A percentile compares a stretch with the other conserved stretches of the same genome.
Conservation (phyloP, 2,113 vertebrate species). For the Pundamilia nyererei region DNA sequence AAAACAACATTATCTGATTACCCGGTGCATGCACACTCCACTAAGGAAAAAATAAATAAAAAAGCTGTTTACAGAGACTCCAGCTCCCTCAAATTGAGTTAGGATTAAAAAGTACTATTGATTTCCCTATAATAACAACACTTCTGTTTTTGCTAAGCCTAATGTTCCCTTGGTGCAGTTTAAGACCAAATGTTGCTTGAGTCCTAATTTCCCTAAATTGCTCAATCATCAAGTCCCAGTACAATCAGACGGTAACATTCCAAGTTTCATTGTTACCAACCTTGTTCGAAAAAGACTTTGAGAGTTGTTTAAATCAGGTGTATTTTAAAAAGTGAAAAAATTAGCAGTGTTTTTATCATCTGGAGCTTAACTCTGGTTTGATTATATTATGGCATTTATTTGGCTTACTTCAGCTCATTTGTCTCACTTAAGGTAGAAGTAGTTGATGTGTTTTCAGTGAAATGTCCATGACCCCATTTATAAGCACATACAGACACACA, state of each 20-base stretch:
- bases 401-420: background rate
- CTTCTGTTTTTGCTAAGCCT: background rate
- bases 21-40: background rate
- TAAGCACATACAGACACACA: background rate
- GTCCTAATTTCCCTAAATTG: background rate
- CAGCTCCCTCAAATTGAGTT: background rate
- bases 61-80: background rate
- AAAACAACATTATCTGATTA: background rate
- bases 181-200: background rate
- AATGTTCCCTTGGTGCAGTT: background rate
- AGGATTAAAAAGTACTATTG: background rate
- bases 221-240: background rate
- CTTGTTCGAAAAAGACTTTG: background rate
- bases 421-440: background rate
- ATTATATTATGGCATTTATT: background rate
- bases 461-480: background rate
- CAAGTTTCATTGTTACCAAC: background rate
- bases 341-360: background rate
- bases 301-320: background rate
- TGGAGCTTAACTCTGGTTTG: background rate
- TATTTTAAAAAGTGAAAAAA: background rate
- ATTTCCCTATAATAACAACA: conserved; percentile 6
- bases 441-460: background rate
- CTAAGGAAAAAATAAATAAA: background rate
- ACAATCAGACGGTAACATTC: background rate